Base-by-base conservation (phyloP, 1,140 invertebrate species). In the Phymastichus coffea region DNA sequence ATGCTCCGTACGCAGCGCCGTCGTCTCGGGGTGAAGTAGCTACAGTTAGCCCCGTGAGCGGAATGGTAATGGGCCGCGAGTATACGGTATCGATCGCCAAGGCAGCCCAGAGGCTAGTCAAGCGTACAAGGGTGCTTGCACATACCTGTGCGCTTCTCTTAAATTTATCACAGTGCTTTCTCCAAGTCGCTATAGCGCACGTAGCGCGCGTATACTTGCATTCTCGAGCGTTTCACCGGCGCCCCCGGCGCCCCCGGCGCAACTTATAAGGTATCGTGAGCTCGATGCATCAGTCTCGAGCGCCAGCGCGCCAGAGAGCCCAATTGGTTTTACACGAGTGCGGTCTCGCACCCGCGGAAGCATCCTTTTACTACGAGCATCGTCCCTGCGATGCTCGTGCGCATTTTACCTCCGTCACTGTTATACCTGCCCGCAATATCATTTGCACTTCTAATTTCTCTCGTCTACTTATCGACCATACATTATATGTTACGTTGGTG, bases 91-190 rank as follows among this genome's bases (percentile, higher is more conserved):
- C 33, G 63, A 66, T 66, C 60, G 52, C 9, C n/a, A n/a, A n/a
- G n/a, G n/a, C n/a, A n/a, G n/a, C n/a, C n/a, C n/a, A n/a, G n/a
- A n/a, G n/a, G n/a, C n/a, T n/a, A n/a, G n/a, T n/a, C n/a, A n/a
- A n/a, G n/a, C n/a, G n/a, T n/a, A n/a, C n/a, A n/a, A n/a, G n/a
- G n/a, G n/a, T n/a, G n/a, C n/a, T n/a, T n/a, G n/a, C 57, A 58
- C 63, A 44, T 65, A 57, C 61, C 63, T 52, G 25, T 41, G 51
- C 30, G 47, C 33, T 51, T 48, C 55, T 66, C 61, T 57, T 62
- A 63, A 66, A 66, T 68, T 68, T 68, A 66, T 66, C 66, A 57
- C 59, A 40, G 61, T 63, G 64, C 57, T 61, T 68, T 67, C 59
- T 67, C 22, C 61, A 51, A 49, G 55, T 52, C 46, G 26, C n/a